These are phyloP conservation scores for Mastigias papua DNA, from an alignment of 30 jellyfish, hydroid and myxozoan species.

Conservation along the genomic window DNA sequence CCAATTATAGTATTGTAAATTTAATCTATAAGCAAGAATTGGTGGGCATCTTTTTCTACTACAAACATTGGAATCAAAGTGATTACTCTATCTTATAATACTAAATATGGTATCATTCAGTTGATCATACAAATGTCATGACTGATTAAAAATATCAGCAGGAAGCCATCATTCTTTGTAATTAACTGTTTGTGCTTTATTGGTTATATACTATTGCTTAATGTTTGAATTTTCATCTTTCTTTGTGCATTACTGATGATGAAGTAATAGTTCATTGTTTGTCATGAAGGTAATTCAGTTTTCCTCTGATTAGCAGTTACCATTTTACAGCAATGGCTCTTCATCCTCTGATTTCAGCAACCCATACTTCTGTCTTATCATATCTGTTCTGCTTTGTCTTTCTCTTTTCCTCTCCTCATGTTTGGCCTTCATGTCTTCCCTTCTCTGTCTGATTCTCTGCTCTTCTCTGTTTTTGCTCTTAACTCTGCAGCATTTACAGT, in stretches of 20 bases:
- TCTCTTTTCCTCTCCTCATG: conserved; percentile 81
- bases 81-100: no score
- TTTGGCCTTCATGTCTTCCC: conserved; percentile 75
- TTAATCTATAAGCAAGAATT: no score
- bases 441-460: conserved; percentile 74
- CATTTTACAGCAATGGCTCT: conserved; percentile 81
- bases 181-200: background rate
- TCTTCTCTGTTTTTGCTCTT: conserved; percentile 78
- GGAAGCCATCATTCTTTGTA: no score
- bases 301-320: background rate
- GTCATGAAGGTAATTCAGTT: background rate
- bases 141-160: no score
- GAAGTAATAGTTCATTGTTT: background rate
- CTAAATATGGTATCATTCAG: no score
- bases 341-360: conserved; percentile 93
- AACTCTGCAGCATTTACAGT: conserved; percentile 97
- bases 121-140: no score
- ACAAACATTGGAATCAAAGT: no score
- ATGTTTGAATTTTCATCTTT: background rate
- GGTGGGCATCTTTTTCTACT: no score
- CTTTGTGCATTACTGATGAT: background rate
- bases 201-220: background rate
- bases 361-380: conserved; percentile 94
- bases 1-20: no score
- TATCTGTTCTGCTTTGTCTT: conserved; percentile 87